phyloP scores from a whole-genome alignment of 1,140 invertebrate species.

The Bombus balteatus region DNA sequence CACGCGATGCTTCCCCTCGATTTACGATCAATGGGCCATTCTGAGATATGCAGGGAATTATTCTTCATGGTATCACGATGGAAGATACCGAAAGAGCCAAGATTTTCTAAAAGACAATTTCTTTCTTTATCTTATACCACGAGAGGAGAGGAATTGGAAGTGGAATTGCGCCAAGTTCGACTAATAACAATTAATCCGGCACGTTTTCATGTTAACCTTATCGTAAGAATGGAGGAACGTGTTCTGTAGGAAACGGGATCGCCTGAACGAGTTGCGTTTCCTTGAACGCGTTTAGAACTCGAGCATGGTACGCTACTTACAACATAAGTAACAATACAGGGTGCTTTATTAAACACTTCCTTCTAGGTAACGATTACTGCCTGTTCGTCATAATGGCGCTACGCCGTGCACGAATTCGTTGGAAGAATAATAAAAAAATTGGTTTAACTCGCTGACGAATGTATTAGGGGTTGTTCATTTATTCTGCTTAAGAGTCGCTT shows the following conservation, averaged over 20 bases:
- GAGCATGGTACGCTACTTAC: not conserved
- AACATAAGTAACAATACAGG: not conserved
- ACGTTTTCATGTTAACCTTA: not conserved
- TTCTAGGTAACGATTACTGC: not conserved
- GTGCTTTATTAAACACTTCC: conserved; percentile 2
- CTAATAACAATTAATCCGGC: not conserved
- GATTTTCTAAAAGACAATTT: not conserved
- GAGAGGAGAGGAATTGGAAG: too few species aligned
- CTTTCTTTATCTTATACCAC: not conserved
- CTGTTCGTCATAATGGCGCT: not conserved
- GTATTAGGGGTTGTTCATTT: not conserved
- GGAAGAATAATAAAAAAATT: not conserved
- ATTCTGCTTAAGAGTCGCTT: not conserved
- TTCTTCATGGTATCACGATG: conserved; percentile 33
- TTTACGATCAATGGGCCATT: conserved; percentile 38
- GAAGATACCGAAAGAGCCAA: not conserved
- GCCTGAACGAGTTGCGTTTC: not conserved
- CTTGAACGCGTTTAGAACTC: not conserved
- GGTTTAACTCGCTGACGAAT: not conserved
- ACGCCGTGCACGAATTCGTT: not conserved
- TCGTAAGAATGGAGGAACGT: not conserved
- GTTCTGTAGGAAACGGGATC: not conserved
- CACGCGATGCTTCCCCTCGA: conserved; percentile 13
- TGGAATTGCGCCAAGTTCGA: not conserved
- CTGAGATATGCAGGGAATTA: conserved; percentile 42